These are phyloP conservation scores for Andrena cerasifolii DNA, from an alignment of 1,140 invertebrate species.

Conservation along the genomic window DNA sequence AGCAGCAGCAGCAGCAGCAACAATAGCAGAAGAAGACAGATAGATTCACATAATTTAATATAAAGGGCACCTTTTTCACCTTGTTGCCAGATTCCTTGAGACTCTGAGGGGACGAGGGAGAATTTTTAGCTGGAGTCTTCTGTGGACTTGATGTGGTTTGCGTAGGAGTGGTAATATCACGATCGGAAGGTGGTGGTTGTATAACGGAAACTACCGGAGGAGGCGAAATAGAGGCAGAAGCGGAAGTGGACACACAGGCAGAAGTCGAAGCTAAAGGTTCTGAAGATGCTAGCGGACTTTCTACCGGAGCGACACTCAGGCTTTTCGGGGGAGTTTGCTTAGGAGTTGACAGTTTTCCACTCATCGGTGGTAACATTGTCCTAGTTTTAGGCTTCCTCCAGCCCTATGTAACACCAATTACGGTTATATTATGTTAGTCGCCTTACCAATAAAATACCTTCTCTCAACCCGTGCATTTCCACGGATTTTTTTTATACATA, in stretches of 20 bases:
- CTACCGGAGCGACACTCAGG: conserved; percentile 78
- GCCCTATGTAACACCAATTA: conserved; percentile 83
- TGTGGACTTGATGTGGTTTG: conserved; percentile 79
- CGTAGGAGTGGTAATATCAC: conserved; percentile 77
- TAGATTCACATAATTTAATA: conserved; percentile 51
- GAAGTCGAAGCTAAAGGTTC: conserved; percentile 82
- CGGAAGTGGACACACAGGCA: conserved; percentile 73
- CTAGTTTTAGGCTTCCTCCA: conserved; percentile 90
- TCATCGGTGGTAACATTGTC: conserved; percentile 87
- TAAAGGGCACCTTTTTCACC: conserved; percentile 85
- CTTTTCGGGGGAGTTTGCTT: conserved; percentile 83
- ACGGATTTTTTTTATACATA: conserved; percentile 7
- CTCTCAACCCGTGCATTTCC: conserved; percentile 2
- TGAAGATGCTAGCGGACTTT: conserved; percentile 78
- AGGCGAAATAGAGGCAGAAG: conserved; percentile 79
- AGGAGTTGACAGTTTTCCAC: conserved; percentile 81
- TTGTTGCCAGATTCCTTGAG: conserved; percentile 84
- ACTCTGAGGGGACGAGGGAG: conserved; percentile 83
- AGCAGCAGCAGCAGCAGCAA: conserved; percentile 6
- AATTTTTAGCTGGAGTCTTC: conserved; percentile 81
- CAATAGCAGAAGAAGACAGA: conserved; percentile 46
- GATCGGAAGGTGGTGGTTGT: conserved; percentile 76
- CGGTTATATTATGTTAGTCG: conserved; percentile 32
- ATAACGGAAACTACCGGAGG: conserved; percentile 82
- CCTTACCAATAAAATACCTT: conserved; percentile 6